phyloP scores from a whole-genome alignment of 2,113 vertebrate genomes.

The Thinocorus orbignyianus region DNA sequence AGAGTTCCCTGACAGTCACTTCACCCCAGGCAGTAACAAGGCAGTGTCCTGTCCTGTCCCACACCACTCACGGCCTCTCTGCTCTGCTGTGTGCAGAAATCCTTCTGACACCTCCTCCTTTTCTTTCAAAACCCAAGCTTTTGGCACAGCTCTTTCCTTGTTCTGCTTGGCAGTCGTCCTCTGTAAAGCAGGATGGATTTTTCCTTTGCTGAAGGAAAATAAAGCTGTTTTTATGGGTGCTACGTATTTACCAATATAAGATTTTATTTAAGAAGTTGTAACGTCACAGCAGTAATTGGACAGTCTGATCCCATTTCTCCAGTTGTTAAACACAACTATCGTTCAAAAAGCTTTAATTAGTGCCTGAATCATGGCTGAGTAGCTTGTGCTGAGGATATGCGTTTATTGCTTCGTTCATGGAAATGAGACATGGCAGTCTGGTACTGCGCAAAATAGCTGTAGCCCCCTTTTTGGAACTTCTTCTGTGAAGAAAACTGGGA shows the following conservation, averaged over 20 bases:
- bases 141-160: neutral
- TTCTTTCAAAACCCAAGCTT: neutral
- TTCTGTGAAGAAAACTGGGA: neutral
- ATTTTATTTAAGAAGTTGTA: conserved; percentile 6
- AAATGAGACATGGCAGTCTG: neutral
- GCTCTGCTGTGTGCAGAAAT: neutral
- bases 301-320: conserved; percentile 4
- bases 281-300: neutral
- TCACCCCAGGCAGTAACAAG: neutral
- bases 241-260: neutral
- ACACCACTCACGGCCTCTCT: neutral
- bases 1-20: neutral
- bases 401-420: neutral
- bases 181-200: neutral
- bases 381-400: neutral
- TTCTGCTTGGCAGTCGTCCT: neutral
- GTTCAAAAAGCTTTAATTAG: neutral
- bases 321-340: neutral
- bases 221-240: neutral
- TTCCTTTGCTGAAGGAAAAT: neutral
- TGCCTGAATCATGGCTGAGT: neutral
- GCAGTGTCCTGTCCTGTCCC: neutral
- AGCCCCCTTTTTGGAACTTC: neutral
- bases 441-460: neutral
- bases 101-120: neutral